Percentiles rank a stretch among this genome's conserved stretches.
These are phyloP conservation scores for Danionella cerebrum DNA, from an alignment of 2,113 vertebrate genomes.

Conservation along the genomic window DNA sequence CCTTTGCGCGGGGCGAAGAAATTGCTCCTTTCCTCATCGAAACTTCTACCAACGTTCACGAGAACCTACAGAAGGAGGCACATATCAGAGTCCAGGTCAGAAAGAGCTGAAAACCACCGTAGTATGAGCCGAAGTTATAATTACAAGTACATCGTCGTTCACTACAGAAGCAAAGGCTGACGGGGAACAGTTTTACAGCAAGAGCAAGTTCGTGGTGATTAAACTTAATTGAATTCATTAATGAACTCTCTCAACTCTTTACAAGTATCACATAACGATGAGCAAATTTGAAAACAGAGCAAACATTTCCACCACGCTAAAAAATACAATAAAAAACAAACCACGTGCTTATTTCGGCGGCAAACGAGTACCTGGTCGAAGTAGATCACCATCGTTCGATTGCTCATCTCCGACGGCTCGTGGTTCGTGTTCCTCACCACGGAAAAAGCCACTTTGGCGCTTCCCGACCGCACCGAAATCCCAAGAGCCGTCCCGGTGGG, in stretches of 20 bases:
- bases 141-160: background rate
- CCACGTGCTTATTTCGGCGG: background rate
- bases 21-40: conserved; percentile 90
- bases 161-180: background rate
- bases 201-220: conserved; percentile 27
- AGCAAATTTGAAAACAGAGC: background rate
- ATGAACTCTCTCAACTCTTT: too few species aligned
- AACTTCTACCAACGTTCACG: conserved; percentile 90
- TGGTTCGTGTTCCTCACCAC: conserved; percentile 95
- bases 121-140: background rate
- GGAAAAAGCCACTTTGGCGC: conserved; percentile 93
- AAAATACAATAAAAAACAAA: background rate
- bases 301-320: background rate
- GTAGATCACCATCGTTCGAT: conserved; percentile 94
- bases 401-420: conserved; percentile 98
- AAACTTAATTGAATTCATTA: conserved; percentile 52
- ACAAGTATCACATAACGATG: background rate
- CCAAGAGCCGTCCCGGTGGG: conserved; percentile 89
- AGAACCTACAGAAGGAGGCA: conserved; percentile 70
- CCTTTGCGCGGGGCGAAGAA: conserved; percentile 94
- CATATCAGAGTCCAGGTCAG: background rate
- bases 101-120: background rate
- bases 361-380: conserved; percentile 80
- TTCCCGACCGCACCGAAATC: conserved; percentile 90
- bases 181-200: conserved; percentile 43